A percentile compares a stretch with the other conserved stretches of the same genome.
Evolutionary conservation across 2,888 invertebrate species (phyloP).

Genomic region (Epinotia brunnichana): DNA sequence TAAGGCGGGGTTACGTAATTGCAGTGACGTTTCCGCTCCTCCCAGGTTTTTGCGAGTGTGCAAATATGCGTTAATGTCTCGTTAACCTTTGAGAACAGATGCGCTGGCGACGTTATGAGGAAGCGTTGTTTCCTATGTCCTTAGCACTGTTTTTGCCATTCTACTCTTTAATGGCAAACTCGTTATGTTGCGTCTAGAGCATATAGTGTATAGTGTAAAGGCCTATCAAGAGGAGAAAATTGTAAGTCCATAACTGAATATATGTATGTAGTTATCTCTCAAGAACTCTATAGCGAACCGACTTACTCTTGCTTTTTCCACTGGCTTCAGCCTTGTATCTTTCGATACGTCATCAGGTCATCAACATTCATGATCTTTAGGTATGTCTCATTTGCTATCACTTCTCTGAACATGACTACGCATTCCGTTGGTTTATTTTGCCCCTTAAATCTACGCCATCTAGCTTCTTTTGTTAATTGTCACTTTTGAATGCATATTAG

Average conservation of each 20-base stretch:
- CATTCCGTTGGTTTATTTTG: too few relatives aligned
- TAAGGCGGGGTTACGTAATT: conserved; percentile 21
- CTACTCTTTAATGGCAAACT: conserved; percentile 8
- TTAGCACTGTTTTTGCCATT: conserved; percentile 28
- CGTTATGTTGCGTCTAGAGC: neutral
- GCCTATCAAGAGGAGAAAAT: neutral
- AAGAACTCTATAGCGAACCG: too few relatives aligned
- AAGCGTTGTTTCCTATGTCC: conserved; percentile 57
- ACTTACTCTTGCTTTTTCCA: too few relatives aligned
- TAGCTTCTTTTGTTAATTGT: too few relatives aligned
- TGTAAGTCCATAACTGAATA: neutral
- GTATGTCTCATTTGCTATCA: too few relatives aligned
- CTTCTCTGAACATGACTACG: too few relatives aligned
- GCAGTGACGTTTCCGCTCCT: conserved; percentile 57
- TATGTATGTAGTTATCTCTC: neutral
- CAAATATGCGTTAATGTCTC: conserved; percentile 68
- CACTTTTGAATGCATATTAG: too few relatives aligned
- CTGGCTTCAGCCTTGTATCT: too few relatives aligned
- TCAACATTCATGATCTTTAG: too few relatives aligned
- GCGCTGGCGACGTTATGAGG: conserved; percentile 69
- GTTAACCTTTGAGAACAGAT: conserved; percentile 75
- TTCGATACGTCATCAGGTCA: too few relatives aligned
- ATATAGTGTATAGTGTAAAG: neutral
- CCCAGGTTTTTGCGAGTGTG: conserved; percentile 61
- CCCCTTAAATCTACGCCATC: too few relatives aligned